Base-by-base conservation (phyloP, 2,797 vertebrate species). In the Dermochelys coriacea region DNA sequence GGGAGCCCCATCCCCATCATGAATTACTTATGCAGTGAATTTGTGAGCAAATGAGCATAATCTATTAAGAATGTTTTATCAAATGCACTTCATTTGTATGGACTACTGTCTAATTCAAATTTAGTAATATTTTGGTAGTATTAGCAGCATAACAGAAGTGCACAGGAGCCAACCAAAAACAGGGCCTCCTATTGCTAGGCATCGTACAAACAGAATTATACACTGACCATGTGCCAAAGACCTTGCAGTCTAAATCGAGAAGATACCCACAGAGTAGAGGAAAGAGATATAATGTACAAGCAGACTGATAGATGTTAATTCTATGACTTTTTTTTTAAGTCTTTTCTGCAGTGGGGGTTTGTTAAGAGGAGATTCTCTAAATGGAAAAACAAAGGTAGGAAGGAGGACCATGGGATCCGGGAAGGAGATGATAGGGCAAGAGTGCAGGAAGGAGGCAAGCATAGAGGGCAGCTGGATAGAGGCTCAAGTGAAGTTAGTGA, bases 61-160 rank as follows among this genome's bases (percentile, higher is more conserved):
- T 9, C 54, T 31, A 4, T n/a, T 34, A n/a, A 55, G 61, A 11
- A 25, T 1, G 19, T 6, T 2, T 81, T 85, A 50, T 68, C 75
- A 49, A 84, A n/a, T n/a, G 37, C 23, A 68, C 3, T 49, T 34
- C 71, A 0, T 2, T 85, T 80, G 54, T 78, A 27, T 0, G 0
- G 57, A 6, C 21, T 41, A 25, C 23, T 12, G 37, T 74, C 5
- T 12, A 25, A 74, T 74, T 74, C 19, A 74, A 23, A 74, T 74
- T 27, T 74, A 74, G 37, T 41, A 45, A 27, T 74, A 45, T 68
- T 68, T n/a, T 68, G n/a, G 64, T 31, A 31, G 57, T 59, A 59
- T 45, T 74, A 23, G 68, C 21, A 74, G 37, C 37, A 45, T 25
- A 41, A 45, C 37, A 45, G 68, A 23, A 27, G 21, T 45, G 68